A percentile compares a stretch with the other conserved stretches of the same genome.
Conservation (phyloP, 2,888 invertebrate genomes). For the Phorcus lineatus region DNA sequence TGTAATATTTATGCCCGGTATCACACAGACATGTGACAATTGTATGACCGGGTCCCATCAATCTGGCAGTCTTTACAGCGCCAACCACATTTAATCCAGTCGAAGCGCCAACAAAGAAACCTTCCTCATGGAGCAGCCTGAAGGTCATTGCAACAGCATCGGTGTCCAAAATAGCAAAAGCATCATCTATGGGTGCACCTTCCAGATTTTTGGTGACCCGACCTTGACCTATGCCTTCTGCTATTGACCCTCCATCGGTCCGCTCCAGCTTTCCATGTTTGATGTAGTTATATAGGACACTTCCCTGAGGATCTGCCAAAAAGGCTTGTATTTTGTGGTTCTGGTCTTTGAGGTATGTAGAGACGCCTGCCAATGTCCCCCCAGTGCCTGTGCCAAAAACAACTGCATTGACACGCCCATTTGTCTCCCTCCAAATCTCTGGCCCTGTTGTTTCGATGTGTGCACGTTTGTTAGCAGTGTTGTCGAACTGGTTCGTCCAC, state of each 20-base stretch:
- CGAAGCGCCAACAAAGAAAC: conserved; percentile 75
- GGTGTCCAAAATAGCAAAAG: conserved; percentile 66
- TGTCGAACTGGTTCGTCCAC: conserved; percentile 76
- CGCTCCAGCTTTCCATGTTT: conserved; percentile 73
- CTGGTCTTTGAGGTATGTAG: conserved; percentile 73
- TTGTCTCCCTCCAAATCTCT: conserved; percentile 75
- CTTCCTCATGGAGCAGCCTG: conserved; percentile 73
- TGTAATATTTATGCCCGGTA: conserved; percentile 74
- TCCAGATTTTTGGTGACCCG: conserved; percentile 74
- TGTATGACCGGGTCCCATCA: conserved; percentile 74
- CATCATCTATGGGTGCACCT: conserved; percentile 75
- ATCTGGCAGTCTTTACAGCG: conserved; percentile 70
- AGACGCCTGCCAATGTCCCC: conserved; percentile 73
- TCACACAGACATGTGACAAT: conserved; percentile 75
- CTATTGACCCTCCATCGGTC: conserved; percentile 71
- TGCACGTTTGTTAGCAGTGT: conserved; percentile 71
- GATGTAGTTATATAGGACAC: conserved; percentile 73
- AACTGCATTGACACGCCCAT: conserved; percentile 73
- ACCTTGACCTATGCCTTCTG: conserved; percentile 76
- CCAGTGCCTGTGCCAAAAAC: conserved; percentile 75
- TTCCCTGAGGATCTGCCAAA: conserved; percentile 66
- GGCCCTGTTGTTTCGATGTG: conserved; percentile 75
- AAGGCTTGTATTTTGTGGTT: conserved; percentile 64
- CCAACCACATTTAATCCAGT: conserved; percentile 74
- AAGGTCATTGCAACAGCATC: conserved; percentile 74